Conservation (phyloP, 2,797 vertebrate species). For the Danio choprae region DNA sequence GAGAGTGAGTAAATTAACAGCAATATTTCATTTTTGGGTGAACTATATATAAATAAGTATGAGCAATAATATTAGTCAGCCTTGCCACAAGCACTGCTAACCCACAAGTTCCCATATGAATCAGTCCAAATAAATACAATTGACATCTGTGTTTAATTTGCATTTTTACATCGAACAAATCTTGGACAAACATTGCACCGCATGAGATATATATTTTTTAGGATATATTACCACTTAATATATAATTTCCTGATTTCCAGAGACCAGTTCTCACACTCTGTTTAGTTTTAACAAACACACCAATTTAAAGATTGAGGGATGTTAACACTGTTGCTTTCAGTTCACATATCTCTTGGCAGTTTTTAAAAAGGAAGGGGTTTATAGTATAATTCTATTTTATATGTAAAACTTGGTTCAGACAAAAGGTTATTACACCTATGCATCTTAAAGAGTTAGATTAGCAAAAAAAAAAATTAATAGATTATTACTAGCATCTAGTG, state of each 20-base stretch:
- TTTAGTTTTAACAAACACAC: neutral
- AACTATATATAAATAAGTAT: neutral
- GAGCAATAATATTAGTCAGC: neutral
- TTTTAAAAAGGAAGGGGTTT: neutral
- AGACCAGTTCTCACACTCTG: conserved; percentile 18
- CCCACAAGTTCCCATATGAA: neutral
- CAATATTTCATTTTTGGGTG: neutral
- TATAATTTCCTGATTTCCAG: neutral
- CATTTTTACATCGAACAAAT: neutral
- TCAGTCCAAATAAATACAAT: neutral
- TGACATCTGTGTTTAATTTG: neutral
- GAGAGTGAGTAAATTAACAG: no score
- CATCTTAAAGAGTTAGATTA: no score
- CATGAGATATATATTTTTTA: neutral
- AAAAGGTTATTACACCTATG: neutral
- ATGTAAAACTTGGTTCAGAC: neutral
- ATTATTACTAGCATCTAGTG: no score
- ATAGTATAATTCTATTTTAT: neutral
- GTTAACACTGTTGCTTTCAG: neutral
- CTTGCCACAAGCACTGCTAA: neutral
- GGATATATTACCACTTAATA: neutral
- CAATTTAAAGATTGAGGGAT: neutral
- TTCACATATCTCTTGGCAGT: neutral
- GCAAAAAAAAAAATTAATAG: no score
- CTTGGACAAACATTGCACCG: neutral